Evolutionary conservation across 2,888 invertebrate genomes (phyloP), one percentile per base, ranked within the genome.

Genomic region (Melitaea athalia): DNA sequence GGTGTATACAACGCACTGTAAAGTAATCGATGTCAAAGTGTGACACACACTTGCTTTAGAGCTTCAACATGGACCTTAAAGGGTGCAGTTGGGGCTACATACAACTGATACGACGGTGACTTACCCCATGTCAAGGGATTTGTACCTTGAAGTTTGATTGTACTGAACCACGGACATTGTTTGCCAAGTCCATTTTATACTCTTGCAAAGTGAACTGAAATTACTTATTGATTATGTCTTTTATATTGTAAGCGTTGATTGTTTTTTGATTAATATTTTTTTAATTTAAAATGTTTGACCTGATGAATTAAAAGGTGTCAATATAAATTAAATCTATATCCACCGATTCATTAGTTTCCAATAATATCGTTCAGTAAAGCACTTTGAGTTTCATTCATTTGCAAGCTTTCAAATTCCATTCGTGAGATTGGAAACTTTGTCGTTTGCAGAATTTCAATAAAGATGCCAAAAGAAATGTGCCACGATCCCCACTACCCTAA

Each of bases 371-470:
- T 60, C 52, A 61, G 47, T 64, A 53, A 47, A 43, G 61, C 43
- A 52, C 60, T 59, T 47, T 14, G 67, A 52, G 57, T 64, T 64
- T 49, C 64, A 66, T 70, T 74, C 74, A 75, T 74, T 76, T 73
- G 64, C 63, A 67, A 68, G 68, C 67, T 77, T 77, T 75, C 74
- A 70, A 73, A 81, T 80, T 81, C 79, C 77, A 67, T 49, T 61
- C 69, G 63, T 75, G 78, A 80, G 85, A 85, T 85, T 81, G 74
- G 81, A 82, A 85, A 85, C 78, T 84, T 83, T 81, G 78, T 80
- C 79, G 80, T 79, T 79, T 80, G 75, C 79, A 86, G 90, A 91
- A 90, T 91, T 90, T 91, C 89, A 91, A 91, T 91, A 89, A 87
- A 87, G 87, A 81, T 80, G 75, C 78, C 74, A 75, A 76, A 85